phyloP scores from a whole-genome alignment of 2,888 invertebrate species.

The Agrypnus murinus region DNA sequence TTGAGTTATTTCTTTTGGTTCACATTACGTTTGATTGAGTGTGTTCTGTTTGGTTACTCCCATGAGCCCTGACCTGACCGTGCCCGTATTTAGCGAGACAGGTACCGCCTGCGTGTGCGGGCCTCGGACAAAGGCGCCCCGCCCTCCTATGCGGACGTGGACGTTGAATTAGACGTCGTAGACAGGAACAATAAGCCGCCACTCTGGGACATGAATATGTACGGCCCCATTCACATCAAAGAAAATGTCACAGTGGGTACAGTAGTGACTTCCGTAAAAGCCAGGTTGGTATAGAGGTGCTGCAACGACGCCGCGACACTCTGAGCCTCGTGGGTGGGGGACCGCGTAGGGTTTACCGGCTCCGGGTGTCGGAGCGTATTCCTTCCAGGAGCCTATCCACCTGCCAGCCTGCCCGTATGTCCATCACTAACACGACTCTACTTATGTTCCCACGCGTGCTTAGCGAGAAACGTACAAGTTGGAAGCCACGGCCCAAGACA shows the following conservation, averaged over 20 bases:
- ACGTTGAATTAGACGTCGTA: constrained; percentile 98
- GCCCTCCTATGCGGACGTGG: constrained; percentile 95
- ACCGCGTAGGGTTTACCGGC: constrained; percentile 57
- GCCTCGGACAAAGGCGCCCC: constrained; percentile 96
- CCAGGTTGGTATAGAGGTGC: constrained; percentile 89
- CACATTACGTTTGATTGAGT: constrained; percentile 67
- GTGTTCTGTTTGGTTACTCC: constrained; percentile 73
- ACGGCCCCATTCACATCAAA: constrained; percentile 98
- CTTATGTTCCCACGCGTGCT: constrained; percentile 59
- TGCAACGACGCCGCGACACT: constrained; percentile 71
- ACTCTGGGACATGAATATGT: constrained; percentile 95
- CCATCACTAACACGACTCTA: constrained; percentile 58
- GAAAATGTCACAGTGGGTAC: constrained; percentile 99
- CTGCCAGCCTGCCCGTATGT: constrained; percentile 57
- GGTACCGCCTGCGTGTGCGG: constrained; percentile 96
- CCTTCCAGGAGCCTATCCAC: constrained; percentile 58
- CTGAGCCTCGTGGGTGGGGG: constrained; percentile 70
- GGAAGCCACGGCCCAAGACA: constrained; percentile 98
- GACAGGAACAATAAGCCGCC: constrained; percentile 99
- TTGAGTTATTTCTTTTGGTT: constrained; percentile 66
- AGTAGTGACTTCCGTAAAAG: constrained; percentile 98
- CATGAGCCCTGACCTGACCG: constrained; percentile 79
- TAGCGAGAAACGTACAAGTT: constrained; percentile 98
- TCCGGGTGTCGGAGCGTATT: constrained; percentile 55
- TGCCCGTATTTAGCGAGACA: constrained; percentile 92